Percentiles rank a stretch among this genome's conserved stretches.
Conservation (phyloP, 2,113 vertebrate genomes). For the Glareola pratincola region DNA sequence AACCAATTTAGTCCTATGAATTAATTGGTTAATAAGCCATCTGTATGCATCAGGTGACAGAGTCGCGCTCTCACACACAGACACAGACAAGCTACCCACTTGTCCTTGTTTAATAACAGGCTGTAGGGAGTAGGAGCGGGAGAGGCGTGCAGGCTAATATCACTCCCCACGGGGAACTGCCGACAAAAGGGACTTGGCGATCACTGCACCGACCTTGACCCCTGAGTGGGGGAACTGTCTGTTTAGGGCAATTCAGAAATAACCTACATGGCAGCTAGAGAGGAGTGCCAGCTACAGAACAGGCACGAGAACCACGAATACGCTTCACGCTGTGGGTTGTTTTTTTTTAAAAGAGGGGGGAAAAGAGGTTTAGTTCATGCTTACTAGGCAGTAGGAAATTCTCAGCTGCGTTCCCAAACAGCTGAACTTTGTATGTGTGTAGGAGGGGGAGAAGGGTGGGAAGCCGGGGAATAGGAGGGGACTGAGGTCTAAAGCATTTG, state of each 20-base stretch:
- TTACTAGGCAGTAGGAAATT: slow-evolving; percentile 23
- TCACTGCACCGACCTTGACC: slow-evolving; percentile 60
- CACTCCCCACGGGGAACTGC: neutral
- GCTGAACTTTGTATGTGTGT: slow-evolving; percentile 7
- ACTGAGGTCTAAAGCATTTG: neutral
- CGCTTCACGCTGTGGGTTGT: neutral
- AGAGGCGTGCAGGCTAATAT: neutral
- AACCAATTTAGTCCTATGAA: slow-evolving; percentile 70
- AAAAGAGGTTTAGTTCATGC: neutral
- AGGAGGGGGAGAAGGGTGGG: neutral
- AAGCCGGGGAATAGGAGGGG: neutral
- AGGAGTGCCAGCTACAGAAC: neutral
- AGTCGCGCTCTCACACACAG: slow-evolving; percentile 11
- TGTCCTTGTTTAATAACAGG: slow-evolving; percentile 64
- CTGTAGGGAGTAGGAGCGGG: neutral
- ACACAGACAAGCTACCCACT: slow-evolving; percentile 48
- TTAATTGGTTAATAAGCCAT: slow-evolving; percentile 76
- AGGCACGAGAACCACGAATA: fast-evolving
- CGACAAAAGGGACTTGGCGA: neutral
- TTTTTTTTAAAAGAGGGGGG: neutral
- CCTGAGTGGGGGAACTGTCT: slow-evolving; percentile 33
- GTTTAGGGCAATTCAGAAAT: slow-evolving; percentile 54
- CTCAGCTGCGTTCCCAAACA: slow-evolving; percentile 12
- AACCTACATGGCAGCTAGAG: neutral
- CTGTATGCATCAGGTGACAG: slow-evolving; percentile 68